phyloP scores from a whole-genome alignment of 2,888 invertebrate genomes.

The Drosophila pseudotakahashii region DNA sequence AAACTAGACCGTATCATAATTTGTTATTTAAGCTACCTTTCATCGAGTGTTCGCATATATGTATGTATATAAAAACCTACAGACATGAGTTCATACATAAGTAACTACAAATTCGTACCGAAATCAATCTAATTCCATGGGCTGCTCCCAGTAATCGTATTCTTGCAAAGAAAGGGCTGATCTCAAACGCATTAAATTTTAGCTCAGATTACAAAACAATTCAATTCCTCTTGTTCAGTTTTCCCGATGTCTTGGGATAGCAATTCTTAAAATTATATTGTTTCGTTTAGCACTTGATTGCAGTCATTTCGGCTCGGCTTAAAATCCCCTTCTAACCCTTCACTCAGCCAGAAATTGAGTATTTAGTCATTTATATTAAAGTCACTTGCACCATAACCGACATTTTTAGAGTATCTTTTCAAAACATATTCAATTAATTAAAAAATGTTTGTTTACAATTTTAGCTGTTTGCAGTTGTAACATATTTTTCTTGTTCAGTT shows the following conservation, averaged over 20 bases:
- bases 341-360: constrained; percentile 43
- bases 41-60: constrained; percentile 21
- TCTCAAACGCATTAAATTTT: background rate
- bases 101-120: constrained; percentile 24
- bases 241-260: constrained; percentile 9
- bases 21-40: constrained; percentile 29
- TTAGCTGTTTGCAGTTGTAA: background rate
- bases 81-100: constrained; percentile 12
- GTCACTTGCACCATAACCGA: constrained; percentile 30
- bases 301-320: constrained; percentile 19
- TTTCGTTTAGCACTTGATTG: constrained; percentile 39
- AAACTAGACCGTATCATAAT: constrained; percentile 39
- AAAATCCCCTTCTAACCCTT: background rate
- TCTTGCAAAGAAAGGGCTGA: constrained; percentile 6
- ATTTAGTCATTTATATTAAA: constrained; percentile 35
- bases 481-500: background rate
- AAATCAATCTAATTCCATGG: constrained; percentile 19
- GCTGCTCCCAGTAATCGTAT: background rate
- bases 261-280: constrained; percentile 36
- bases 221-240: constrained; percentile 38
- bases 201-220: constrained; percentile 18
- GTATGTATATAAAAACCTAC: constrained; percentile 33
- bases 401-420: constrained; percentile 10
- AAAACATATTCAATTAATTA: background rate
- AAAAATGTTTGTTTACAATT: background rate